phyloP scores from a whole-genome alignment of 2,888 invertebrate genomes.

The Sialis fuliginosa region DNA sequence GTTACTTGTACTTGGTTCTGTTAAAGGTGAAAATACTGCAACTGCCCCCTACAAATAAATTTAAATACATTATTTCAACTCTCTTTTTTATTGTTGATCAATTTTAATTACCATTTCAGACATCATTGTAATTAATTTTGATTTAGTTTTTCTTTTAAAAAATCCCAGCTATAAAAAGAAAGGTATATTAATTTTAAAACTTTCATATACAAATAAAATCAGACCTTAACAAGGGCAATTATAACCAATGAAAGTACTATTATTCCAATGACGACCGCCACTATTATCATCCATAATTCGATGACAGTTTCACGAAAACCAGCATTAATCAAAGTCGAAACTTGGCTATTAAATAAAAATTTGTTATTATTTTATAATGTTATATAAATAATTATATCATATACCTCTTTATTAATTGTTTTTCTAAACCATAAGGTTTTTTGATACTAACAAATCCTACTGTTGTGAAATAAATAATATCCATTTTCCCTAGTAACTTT shows the following conservation, averaged over 20 bases:
- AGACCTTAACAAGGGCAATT: slow-evolving; percentile 17
- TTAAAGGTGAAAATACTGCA: too few species aligned
- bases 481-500: slow-evolving; percentile 16
- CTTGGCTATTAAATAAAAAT: slow-evolving; percentile 13
- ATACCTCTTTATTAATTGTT: slow-evolving; percentile 10
- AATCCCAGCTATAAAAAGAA: too few species aligned
- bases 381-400: background rate
- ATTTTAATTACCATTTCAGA: too few species aligned
- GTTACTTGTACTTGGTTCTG: too few species aligned
- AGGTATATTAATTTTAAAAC: too few species aligned
- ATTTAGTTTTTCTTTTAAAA: too few species aligned
- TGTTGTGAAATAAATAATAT: slow-evolving; percentile 21
- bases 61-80: too few species aligned
- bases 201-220: too few species aligned
- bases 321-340: slow-evolving; percentile 23
- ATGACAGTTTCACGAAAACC: slow-evolving; percentile 14
- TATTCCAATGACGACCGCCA: slow-evolving; percentile 25
- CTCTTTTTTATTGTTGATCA: too few species aligned
- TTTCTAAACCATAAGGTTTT: slow-evolving; percentile 15
- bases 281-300: slow-evolving; percentile 27
- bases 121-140: too few species aligned
- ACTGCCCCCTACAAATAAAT: too few species aligned
- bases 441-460: slow-evolving; percentile 17
- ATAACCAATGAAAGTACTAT: slow-evolving; percentile 22
- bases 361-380: slow-evolving; percentile 1